These are phyloP conservation scores for Drosophila mettleri DNA, from an alignment of 2,888 invertebrate genomes.

Conservation along the genomic window DNA sequence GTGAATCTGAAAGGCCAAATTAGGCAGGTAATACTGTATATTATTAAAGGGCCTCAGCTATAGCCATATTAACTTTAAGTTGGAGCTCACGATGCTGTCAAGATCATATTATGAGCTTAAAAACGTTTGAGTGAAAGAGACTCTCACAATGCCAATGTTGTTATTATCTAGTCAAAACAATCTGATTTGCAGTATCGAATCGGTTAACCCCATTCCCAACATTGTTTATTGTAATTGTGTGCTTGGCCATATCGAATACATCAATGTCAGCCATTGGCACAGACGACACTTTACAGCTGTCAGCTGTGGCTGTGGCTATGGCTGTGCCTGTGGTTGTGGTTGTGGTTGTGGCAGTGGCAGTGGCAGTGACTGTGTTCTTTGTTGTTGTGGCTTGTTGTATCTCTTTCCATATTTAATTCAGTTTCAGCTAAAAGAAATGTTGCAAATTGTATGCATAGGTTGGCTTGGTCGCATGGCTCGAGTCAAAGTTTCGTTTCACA, in stretches of 20 bases:
- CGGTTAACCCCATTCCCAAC: constrained; percentile 36
- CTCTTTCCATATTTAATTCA: constrained; percentile 47
- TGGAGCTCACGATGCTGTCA: not conserved
- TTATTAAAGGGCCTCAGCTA: not conserved
- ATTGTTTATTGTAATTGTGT: constrained; percentile 67
- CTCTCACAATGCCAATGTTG: not conserved
- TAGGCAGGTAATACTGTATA: not conserved
- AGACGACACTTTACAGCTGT: constrained; percentile 76
- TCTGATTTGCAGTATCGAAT: constrained; percentile 13
- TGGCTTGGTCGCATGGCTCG: constrained; percentile 28
- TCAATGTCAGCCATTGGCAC: constrained; percentile 70
- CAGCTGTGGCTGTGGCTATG: constrained; percentile 22
- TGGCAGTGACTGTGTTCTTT: constrained; percentile 7
- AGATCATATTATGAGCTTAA: not conserved
- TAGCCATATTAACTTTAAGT: not conserved
- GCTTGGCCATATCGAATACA: constrained; percentile 60
- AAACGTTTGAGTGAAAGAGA: not conserved
- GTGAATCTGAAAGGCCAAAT: not conserved
- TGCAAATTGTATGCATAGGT: constrained; percentile 16
- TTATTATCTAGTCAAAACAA: constrained; percentile 3
- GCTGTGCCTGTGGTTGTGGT: constrained; percentile 10
- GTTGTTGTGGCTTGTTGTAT: constrained; percentile 34
- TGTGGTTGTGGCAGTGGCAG: not conserved
- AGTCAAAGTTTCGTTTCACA: constrained; percentile 56
- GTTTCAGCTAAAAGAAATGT: constrained; percentile 36